A percentile compares a stretch with the other conserved stretches of the same genome.
Conservation (phyloP, 2,797 vertebrate genomes). For the Sebastes minor region DNA sequence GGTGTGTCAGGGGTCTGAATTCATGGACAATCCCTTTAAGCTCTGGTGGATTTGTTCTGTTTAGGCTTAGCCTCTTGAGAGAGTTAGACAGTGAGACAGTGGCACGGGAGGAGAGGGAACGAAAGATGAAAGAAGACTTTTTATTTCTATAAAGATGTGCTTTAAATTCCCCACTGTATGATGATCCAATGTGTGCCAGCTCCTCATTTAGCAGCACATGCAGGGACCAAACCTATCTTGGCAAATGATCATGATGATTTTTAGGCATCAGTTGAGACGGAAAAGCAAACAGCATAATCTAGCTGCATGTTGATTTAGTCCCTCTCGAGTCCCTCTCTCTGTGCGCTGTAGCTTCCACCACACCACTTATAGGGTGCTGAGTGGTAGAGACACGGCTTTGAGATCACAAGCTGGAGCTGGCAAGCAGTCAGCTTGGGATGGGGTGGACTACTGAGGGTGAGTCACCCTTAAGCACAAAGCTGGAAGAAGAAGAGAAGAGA, state of each 20-base stretch:
- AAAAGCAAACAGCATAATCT: conserved; percentile 5
- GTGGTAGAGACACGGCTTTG: conserved; percentile 34
- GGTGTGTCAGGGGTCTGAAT: conserved; percentile 68
- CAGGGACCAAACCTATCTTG: background rate
- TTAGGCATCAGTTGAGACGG: background rate
- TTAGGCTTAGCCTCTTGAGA: conserved; percentile 65
- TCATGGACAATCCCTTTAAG: conserved; percentile 70
- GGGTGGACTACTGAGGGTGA: conserved; percentile 38
- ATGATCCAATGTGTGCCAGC: background rate
- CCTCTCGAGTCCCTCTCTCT: conserved; percentile 7
- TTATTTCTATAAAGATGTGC: background rate
- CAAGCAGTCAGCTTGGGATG: conserved; percentile 42
- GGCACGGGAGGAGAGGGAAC: background rate
- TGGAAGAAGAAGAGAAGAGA: background rate
- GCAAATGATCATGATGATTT: conserved; percentile 1
- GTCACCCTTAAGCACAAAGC: conserved; percentile 44
- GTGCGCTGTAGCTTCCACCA: conserved; percentile 26
- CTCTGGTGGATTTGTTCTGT: conserved; percentile 68
- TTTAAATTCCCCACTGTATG: background rate
- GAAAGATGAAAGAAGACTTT: conserved; percentile 37
- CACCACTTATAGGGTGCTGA: conserved; percentile 16
- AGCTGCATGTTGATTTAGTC: conserved; percentile 26
- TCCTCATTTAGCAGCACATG: background rate
- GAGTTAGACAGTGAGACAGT: conserved; percentile 49
- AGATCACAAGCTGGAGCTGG: conserved; percentile 52